Evolutionary conservation across 2,888 invertebrate genomes (phyloP), one percentile per base, ranked within the genome.

Genomic region (Drosophila nigricruria): DNA sequence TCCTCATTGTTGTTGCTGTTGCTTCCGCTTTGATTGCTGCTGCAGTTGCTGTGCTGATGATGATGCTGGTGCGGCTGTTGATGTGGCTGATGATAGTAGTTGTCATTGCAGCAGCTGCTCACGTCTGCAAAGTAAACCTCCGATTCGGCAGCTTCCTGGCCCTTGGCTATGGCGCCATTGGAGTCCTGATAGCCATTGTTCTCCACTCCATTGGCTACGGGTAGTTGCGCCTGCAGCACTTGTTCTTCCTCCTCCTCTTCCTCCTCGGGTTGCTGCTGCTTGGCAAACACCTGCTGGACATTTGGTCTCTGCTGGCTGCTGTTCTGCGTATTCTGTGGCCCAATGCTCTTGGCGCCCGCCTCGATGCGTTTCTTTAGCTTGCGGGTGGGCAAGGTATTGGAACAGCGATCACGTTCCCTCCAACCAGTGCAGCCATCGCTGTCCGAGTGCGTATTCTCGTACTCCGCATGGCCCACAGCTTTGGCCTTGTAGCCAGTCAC

Each of bases 111-210:
- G 86, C 97, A 97, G 67, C 96, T 96, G 30, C 97, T 97, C 0
- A 97, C 97, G 81, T 97, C 97, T 0, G 97, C 97, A 87, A 97
- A 97, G 90, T 97, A 97, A 0, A 97, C 95, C 90, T 97, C 97
- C 0, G 96, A 96, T 88, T 97, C 97, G 0, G 96, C 94, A 23
- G 95, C 94, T 87, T 95, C 95, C 49, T 81, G 82, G 36, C 72
- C 82, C 59, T 88, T 85, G 49, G 85, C 80, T 32, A 86, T 88
- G 50, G 79, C 89, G 0, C 87, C 81, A 58, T 85, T 89, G 0
- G 89, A 87, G 36, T 89, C 79, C 90, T 96, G 96, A 88, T 96
- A 96, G 0, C 95, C 96, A 0, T 95, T 94, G 81, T 97, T 97
- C 88, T 96, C 96, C 25, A 96, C 96, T 0, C 96, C 96, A 43